These are phyloP conservation scores for Rutilus rutilus DNA, from an alignment of 2,113 vertebrate species.

Conservation along the genomic window DNA sequence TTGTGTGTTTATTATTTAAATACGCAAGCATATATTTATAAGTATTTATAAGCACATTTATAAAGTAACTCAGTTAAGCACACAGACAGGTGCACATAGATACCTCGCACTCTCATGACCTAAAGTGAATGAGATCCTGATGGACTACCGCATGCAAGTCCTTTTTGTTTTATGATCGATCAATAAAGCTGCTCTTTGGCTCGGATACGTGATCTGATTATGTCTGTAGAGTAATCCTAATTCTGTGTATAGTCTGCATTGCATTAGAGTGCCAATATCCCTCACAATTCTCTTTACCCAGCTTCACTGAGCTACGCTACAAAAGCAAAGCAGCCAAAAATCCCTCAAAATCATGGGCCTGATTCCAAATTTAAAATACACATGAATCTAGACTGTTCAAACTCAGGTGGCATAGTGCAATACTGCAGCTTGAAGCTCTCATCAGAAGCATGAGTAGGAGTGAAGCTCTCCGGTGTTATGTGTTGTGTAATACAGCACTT, in stretches of 20 bases:
- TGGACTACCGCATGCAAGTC: conserved; percentile 64
- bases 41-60: no score
- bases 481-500: conserved; percentile 21
- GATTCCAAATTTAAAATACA: background rate
- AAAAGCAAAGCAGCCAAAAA: background rate
- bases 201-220: conserved; percentile 70
- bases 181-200: conserved; percentile 66
- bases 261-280: conserved; percentile 41
- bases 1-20: no score
- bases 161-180: conserved; percentile 67
- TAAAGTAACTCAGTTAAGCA: background rate
- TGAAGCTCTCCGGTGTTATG: background rate
- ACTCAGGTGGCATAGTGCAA: background rate
- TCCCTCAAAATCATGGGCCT: background rate
- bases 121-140: conserved; percentile 51
- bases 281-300: conserved; percentile 25
- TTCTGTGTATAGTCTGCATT: conserved; percentile 27
- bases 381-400: conserved; percentile 17
- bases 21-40: no score
- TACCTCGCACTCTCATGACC: conserved; percentile 1
- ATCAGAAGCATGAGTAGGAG: conserved; percentile 10
- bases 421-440: background rate
- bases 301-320: background rate
- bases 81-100: conserved; percentile 20
- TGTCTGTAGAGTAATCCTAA: conserved; percentile 57